Conservation (phyloP, 2,113 vertebrate genomes). For the Lophura nycthemera region DNA sequence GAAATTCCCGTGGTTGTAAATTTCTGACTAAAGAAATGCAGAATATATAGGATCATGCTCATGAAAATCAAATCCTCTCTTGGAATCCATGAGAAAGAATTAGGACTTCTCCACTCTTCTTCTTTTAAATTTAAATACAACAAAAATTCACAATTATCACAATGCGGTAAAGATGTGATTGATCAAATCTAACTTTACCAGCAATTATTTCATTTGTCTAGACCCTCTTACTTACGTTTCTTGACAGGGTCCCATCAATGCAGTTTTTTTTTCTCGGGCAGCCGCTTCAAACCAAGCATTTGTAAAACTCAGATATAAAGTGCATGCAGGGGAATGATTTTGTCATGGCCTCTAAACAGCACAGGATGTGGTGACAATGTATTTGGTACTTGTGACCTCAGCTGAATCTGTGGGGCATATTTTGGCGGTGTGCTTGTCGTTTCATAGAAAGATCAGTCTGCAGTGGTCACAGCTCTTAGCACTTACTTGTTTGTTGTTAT, state of each 20-base stretch:
- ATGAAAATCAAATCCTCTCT: neutral
- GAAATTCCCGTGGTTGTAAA: neutral
- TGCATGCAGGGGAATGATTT: neutral
- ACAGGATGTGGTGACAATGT: neutral
- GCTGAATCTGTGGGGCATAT: neutral
- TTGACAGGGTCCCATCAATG: fast-evolving
- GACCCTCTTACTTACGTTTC: neutral
- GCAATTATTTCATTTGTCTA: neutral
- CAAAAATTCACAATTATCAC: neutral
- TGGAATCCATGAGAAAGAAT: neutral
- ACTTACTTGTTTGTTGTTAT: neutral
- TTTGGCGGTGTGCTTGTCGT: neutral
- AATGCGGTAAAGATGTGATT: neutral
- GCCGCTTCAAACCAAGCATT: neutral
- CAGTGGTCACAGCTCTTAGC: neutral
- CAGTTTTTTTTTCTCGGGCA: neutral
- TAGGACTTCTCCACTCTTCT: neutral
- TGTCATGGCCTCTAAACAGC: neutral
- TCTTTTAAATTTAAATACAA: neutral
- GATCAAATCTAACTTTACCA: neutral
- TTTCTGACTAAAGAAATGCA: neutral
- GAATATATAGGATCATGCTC: neutral
- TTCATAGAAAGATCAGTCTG: neutral
- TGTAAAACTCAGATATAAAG: neutral
- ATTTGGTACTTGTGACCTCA: neutral